These are phyloP conservation scores for Phoxinus dragarum DNA, from an alignment of 2,797 vertebrate genomes.

Conservation along the genomic window DNA sequence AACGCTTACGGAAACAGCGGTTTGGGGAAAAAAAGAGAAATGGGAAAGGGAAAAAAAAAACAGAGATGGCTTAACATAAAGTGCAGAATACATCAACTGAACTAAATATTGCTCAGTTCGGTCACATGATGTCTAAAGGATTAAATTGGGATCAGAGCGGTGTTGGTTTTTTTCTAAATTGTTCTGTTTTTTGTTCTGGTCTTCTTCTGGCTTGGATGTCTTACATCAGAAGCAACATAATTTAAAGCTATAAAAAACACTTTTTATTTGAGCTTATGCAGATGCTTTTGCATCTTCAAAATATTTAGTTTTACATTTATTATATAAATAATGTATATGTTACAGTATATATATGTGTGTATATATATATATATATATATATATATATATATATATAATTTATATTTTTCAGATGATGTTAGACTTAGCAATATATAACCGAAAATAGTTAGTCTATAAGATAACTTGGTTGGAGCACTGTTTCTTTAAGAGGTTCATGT, in stretches of 20 bases:
- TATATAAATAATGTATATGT: not conserved
- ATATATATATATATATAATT: no score
- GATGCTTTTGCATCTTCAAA: not conserved
- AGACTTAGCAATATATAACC: not conserved
- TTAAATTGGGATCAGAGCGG: constrained; percentile 14
- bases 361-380: no score
- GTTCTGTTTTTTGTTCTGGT: not conserved
- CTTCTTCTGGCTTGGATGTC: not conserved
- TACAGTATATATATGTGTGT: no score
- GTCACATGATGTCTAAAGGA: constrained; percentile 24
- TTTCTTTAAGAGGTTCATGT: not conserved
- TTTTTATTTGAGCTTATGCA: not conserved
- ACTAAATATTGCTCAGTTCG: not conserved
- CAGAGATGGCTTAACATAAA: constrained; percentile 29
- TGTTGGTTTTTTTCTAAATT: constrained; percentile 7
- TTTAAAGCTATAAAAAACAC: not conserved
- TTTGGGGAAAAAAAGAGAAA: constrained; percentile 28
- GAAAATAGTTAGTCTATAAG: not conserved
- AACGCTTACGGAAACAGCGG: constrained; percentile 50
- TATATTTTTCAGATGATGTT: not conserved
- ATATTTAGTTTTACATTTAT: not conserved
- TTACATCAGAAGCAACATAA: not conserved
- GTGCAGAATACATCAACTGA: constrained; percentile 30
- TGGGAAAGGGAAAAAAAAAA: not conserved
- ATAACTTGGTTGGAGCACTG: not conserved